Evolutionary conservation across 2,888 invertebrate genomes (phyloP).

Genomic region (Prosapia bicincta): DNA sequence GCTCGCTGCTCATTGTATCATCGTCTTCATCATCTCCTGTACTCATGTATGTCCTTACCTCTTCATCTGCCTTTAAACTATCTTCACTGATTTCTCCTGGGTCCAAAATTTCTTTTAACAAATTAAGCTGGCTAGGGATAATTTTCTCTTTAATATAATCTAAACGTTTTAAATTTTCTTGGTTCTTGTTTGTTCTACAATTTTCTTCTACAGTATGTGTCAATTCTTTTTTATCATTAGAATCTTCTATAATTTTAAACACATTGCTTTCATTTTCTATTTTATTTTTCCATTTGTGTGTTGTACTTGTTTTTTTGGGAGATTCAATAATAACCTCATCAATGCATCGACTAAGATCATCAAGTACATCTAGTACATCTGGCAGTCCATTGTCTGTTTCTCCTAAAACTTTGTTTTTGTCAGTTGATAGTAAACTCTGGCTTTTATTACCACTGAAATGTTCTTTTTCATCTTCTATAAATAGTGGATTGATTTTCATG

Average conservation of each 20-base stretch:
- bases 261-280: not conserved
- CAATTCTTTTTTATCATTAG: not conserved
- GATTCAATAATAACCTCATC: conserved; percentile 26
- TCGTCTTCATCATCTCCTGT: conserved; percentile 17
- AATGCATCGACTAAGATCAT: conserved; percentile 29
- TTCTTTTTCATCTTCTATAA: conserved; percentile 7
- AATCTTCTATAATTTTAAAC: conserved; percentile 27
- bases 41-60: conserved; percentile 55
- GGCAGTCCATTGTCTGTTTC: conserved; percentile 4
- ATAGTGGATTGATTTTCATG: conserved; percentile 3
- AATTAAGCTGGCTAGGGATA: conserved; percentile 22
- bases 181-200: not conserved
- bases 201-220: not conserved
- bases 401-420: too few relatives aligned
- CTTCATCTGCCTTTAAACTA: conserved; percentile 54
- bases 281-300: not conserved
- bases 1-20: conserved; percentile 46
- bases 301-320: conserved; percentile 14
- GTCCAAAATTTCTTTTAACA: conserved; percentile 30
- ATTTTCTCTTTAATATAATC: not conserved
- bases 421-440: not conserved
- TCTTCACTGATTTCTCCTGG: conserved; percentile 45
- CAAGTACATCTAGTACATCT: conserved; percentile 27
- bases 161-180: not conserved
- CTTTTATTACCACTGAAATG: not conserved